These are phyloP conservation scores for Drosophila orena DNA, from an alignment of 1,140 invertebrate genomes.

Conservation along the genomic window DNA sequence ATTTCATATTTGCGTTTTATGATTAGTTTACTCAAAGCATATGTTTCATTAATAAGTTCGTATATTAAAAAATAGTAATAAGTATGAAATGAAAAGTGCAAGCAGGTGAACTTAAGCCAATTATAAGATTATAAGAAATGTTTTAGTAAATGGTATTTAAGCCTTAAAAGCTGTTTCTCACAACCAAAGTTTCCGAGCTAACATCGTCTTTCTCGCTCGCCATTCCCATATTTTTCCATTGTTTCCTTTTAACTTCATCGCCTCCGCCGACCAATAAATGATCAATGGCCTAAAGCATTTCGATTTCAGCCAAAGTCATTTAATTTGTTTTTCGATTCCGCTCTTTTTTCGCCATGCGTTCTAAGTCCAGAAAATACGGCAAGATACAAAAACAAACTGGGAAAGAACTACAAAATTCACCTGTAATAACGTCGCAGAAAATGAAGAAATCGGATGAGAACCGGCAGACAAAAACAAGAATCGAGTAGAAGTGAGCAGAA, in stretches of 20 bases:
- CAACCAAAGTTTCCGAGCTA: conserved; percentile 10
- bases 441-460: conserved; percentile 37
- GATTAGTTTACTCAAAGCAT: not conserved
- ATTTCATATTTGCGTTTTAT: not conserved
- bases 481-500: conserved; percentile 26
- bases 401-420: conserved; percentile 55
- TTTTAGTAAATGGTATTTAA: conserved; percentile 6
- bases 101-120: too few species aligned
- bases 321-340: conserved; percentile 36
- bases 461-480: conserved; percentile 62
- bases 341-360: conserved; percentile 23
- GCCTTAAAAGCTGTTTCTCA: conserved; percentile 10
- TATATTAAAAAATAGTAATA: too few species aligned
- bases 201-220: conserved; percentile 3
- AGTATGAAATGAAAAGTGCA: too few species aligned
- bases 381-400: conserved; percentile 13
- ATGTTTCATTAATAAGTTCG: not conserved
- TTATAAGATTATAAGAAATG: not conserved
- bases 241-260: conserved; percentile 24
- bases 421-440: conserved; percentile 68
- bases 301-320: conserved; percentile 60
- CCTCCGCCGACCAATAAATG: conserved; percentile 37
- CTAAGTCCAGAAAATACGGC: conserved; percentile 45
- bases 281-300: conserved; percentile 54
- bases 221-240: conserved; percentile 11